Evolutionary conservation across 1,140 invertebrate species (phyloP).

Genomic region (Drosophila pandora): DNA sequence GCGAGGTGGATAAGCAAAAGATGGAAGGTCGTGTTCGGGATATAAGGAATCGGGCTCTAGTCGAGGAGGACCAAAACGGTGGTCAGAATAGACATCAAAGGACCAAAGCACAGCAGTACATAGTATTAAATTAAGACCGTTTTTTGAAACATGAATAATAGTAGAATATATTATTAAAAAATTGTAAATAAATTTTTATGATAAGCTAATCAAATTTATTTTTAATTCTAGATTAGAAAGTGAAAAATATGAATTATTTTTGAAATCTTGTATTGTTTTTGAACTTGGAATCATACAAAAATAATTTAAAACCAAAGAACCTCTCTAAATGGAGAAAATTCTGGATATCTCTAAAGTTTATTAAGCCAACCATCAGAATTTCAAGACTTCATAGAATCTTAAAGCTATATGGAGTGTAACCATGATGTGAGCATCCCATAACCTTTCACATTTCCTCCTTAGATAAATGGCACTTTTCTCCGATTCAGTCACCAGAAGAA

Average conservation of each 20-base stretch:
- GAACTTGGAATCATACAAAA: too few species aligned
- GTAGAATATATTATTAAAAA: too few species aligned
- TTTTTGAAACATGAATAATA: neutral
- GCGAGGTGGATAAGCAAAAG: neutral
- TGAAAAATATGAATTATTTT: too few species aligned
- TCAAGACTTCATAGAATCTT: neutral
- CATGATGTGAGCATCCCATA: slow-evolving; percentile 1
- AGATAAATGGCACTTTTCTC: slow-evolving; percentile 1
- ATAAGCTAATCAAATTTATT: too few species aligned
- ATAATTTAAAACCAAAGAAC: too few species aligned
- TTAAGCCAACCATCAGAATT: too few species aligned
- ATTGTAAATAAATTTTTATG: too few species aligned
- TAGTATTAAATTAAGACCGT: neutral
- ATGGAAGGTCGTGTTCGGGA: neutral
- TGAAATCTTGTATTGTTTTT: too few species aligned
- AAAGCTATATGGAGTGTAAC: neutral
- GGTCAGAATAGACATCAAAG: neutral
- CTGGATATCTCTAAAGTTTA: too few species aligned
- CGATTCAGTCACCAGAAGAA: neutral
- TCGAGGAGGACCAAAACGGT: neutral
- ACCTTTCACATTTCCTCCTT: slow-evolving; percentile 22
- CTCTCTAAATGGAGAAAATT: neutral
- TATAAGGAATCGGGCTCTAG: neutral
- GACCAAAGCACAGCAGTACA: neutral
- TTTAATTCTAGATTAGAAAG: too few species aligned